Evolutionary conservation across 2,888 invertebrate genomes (phyloP).

Genomic region (Actias luna): DNA sequence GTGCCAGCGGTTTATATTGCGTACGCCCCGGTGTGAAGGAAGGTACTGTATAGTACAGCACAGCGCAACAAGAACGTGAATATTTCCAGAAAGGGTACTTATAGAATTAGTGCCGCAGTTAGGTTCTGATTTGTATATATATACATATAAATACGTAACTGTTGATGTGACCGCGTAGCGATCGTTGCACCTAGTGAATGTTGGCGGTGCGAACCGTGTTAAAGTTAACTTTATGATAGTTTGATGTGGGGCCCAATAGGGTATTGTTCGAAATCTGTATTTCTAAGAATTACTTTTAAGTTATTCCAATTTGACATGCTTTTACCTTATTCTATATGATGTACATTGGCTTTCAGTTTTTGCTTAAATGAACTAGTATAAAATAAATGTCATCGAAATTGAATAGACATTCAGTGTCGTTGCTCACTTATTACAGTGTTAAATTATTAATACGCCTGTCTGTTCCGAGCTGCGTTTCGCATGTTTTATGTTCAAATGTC

Average conservation of each 20-base stretch:
- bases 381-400: constrained; percentile 34
- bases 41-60: background rate
- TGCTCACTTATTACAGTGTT: constrained; percentile 26
- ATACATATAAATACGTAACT: background rate
- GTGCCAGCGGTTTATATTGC: background rate
- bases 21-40: background rate
- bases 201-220: constrained; percentile 69
- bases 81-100: background rate
- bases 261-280: constrained; percentile 62
- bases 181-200: constrained; percentile 68
- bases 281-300: constrained; percentile 75
- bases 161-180: constrained; percentile 50
- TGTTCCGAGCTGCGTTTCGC: constrained; percentile 15
- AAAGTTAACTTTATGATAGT: constrained; percentile 51
- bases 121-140: background rate
- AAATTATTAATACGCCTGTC: constrained; percentile 15
- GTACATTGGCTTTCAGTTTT: constrained; percentile 35
- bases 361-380: constrained; percentile 31
- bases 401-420: constrained; percentile 57
- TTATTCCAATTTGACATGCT: constrained; percentile 73
- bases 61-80: background rate
- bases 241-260: constrained; percentile 74
- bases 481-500: background rate
- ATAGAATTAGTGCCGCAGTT: background rate
- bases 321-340: constrained; percentile 52